A percentile compares a stretch with the other conserved stretches of the same genome.
phyloP scores from a whole-genome alignment of 2,888 invertebrate species.

The Gastracanthus pulcherrimus region DNA sequence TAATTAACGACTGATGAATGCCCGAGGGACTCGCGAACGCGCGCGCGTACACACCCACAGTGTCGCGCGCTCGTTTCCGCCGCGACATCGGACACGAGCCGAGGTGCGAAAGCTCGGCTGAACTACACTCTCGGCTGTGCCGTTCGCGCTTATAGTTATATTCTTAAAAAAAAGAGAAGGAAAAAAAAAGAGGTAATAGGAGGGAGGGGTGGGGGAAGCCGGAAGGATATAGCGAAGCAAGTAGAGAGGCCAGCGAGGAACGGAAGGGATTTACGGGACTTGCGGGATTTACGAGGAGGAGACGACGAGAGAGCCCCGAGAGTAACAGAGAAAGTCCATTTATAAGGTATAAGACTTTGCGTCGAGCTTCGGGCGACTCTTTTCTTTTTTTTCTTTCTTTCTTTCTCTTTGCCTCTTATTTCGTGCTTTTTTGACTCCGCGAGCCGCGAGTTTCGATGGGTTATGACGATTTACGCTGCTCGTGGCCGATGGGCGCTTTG shows the following conservation, averaged over 20 bases:
- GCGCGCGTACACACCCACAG: neutral
- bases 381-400: neutral
- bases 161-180: slow-evolving; percentile 11
- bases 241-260: slow-evolving; percentile 32
- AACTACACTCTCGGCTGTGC: no score
- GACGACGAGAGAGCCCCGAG: slow-evolving; percentile 26
- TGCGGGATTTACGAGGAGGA: slow-evolving; percentile 59
- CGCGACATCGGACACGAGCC: neutral
- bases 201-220: slow-evolving; percentile 8
- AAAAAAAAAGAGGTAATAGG: slow-evolving; percentile 25
- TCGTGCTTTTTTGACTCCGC: slow-evolving; percentile 11
- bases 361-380: neutral
- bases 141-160: slow-evolving; percentile 19
- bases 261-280: slow-evolving; percentile 58
- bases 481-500: neutral
- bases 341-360: slow-evolving; percentile 57
- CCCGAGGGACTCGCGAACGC: slow-evolving; percentile 2
- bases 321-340: slow-evolving; percentile 60
- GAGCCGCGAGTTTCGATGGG: slow-evolving; percentile 11
- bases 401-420: slow-evolving; percentile 3
- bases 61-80: no score
- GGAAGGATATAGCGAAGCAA: neutral
- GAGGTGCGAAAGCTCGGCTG: slow-evolving; percentile 5
- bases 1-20: slow-evolving; percentile 54
- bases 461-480: slow-evolving; percentile 51